Evolutionary conservation across 2,797 vertebrate species (phyloP).

Genomic region (Acanthis flammea): DNA sequence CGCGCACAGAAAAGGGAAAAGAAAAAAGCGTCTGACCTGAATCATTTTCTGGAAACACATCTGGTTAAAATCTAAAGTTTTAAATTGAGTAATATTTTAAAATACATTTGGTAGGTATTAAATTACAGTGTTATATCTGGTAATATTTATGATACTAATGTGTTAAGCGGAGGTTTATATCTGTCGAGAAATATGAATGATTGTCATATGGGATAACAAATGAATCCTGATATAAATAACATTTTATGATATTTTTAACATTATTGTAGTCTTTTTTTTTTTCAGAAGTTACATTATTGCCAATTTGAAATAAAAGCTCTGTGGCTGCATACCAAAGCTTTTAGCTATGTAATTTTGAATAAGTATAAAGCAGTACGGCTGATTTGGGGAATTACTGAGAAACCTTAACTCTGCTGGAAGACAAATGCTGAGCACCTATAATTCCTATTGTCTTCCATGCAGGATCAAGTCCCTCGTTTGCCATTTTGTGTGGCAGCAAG

Average conservation of each 20-base stretch:
- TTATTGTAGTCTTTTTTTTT: neutral
- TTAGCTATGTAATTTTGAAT: neutral
- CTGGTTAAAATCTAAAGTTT: constrained; percentile 79
- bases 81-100: constrained; percentile 75
- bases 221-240: constrained; percentile 61
- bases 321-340: constrained; percentile 30
- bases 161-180: constrained; percentile 71
- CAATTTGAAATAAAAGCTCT: constrained; percentile 46
- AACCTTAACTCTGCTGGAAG: neutral
- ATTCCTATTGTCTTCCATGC: constrained; percentile 4
- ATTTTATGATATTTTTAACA: constrained; percentile 55
- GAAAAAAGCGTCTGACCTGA: constrained; percentile 74
- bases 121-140: constrained; percentile 69
- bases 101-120: constrained; percentile 75
- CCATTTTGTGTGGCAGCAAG: constrained; percentile 58
- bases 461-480: constrained; percentile 47
- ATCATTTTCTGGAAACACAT: constrained; percentile 74
- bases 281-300: constrained; percentile 49
- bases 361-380: neutral
- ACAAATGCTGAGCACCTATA: neutral
- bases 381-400: constrained; percentile 25
- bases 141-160: constrained; percentile 73
- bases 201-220: constrained; percentile 65
- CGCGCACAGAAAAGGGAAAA: constrained; percentile 5
- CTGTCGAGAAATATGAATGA: constrained; percentile 66